Conservation (phyloP, 2,797 vertebrate genomes). For the Bradypus variegatus region DNA sequence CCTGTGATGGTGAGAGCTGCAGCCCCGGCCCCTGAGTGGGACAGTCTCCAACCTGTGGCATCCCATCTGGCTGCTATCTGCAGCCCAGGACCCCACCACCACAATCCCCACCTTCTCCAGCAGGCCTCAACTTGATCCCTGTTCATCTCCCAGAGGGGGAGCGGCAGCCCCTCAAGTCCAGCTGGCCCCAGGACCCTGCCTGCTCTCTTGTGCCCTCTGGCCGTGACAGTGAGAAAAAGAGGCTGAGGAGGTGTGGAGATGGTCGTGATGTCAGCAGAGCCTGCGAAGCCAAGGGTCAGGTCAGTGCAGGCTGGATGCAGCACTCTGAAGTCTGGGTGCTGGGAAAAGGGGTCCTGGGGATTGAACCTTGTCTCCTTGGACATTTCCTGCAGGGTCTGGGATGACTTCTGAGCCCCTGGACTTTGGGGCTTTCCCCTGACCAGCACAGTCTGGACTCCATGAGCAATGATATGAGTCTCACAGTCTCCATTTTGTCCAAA, state of each 20-base stretch:
- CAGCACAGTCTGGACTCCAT: conserved; percentile 22
- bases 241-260: neutral
- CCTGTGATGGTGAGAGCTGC: accelerated
- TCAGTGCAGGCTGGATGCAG: neutral
- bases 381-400: neutral
- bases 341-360: neutral
- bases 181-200: neutral
- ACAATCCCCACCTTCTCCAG: neutral
- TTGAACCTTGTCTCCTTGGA: accelerated
- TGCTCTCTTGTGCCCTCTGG: neutral
- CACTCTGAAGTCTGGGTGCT: neutral
- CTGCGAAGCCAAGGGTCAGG: accelerated
- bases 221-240: neutral
- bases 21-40: accelerated
- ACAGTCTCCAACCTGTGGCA: neutral
- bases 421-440: neutral
- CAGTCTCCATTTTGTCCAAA: conserved; percentile 72
- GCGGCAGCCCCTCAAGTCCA: neutral
- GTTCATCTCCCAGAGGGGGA: neutral
- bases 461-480: conserved; percentile 56
- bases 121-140: neutral
- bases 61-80: neutral
- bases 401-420: neutral
- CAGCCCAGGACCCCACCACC: neutral
- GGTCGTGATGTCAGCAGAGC: accelerated